Conservation (phyloP, 2,113 vertebrate genomes). For the Antidorcas marsupialis region DNA sequence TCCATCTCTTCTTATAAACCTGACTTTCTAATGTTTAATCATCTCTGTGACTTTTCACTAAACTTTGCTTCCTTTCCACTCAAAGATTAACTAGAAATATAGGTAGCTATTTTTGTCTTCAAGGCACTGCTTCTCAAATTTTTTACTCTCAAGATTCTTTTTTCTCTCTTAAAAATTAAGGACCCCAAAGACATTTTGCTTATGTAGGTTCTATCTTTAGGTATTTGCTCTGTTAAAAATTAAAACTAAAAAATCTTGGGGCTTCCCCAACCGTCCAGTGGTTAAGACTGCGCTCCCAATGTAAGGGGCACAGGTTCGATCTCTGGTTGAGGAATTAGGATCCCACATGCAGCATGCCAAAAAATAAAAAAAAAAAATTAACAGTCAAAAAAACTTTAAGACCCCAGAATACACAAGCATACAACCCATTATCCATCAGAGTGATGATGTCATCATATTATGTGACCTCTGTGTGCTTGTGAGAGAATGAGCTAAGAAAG, state of each 20-base stretch:
- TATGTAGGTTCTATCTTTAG: background rate
- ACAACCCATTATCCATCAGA: background rate
- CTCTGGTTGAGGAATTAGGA: background rate
- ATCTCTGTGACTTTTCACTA: background rate
- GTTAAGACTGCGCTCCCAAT: background rate
- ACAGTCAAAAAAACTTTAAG: background rate
- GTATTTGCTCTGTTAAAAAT: background rate
- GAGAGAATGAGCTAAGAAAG: background rate
- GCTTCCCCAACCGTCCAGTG: background rate
- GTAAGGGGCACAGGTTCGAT: fast-evolving
- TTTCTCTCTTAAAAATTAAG: background rate
- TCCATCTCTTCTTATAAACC: slow-evolving; percentile 15
- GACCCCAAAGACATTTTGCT: background rate
- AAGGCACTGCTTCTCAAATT: background rate
- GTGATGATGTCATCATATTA: background rate
- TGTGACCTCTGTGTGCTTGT: background rate
- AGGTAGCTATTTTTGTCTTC: background rate
- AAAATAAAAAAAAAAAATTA: background rate
- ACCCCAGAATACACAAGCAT: background rate
- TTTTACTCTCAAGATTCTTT: background rate
- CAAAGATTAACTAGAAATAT: background rate
- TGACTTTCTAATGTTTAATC: slow-evolving; percentile 19
- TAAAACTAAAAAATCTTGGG: background rate
- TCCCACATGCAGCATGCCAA: background rate
- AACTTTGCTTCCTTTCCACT: background rate